These are phyloP conservation scores for Etia nguti DNA, from an alignment of 2,113 vertebrate genomes.

Conservation along the genomic window DNA sequence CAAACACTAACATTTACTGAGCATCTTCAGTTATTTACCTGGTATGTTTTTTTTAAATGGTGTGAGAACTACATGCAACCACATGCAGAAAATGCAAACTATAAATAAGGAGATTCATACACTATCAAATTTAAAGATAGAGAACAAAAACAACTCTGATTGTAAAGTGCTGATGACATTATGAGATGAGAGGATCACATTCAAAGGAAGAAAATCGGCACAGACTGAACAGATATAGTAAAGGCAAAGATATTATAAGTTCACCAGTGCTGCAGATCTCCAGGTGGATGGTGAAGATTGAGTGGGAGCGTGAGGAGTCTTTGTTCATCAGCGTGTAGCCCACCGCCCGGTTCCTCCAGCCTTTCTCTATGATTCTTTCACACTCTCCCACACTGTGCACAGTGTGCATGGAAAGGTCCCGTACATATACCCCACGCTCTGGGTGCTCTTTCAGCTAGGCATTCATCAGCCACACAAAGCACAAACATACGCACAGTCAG, in stretches of 20 bases:
- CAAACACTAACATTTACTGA: not conserved
- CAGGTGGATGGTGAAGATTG: constrained; percentile 84
- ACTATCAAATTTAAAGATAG: not conserved
- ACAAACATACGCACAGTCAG: not conserved
- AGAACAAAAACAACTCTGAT: not conserved
- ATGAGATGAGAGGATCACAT: not conserved
- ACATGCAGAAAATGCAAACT: not conserved
- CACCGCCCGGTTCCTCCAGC: constrained; percentile 83
- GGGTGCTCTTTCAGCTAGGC: constrained; percentile 87
- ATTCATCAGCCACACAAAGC: not conserved
- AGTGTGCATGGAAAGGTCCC: constrained; percentile 82
- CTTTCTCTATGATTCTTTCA: constrained; percentile 79
- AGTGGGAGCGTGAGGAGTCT: constrained; percentile 87
- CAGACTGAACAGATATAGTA: not conserved
- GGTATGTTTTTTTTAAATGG: not conserved
- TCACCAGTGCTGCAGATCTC: constrained; percentile 82
- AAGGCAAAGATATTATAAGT: not conserved
- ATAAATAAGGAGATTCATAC: not conserved
- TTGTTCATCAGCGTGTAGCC: constrained; percentile 87
- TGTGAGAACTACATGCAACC: not conserved
- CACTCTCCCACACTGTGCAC: constrained; percentile 80
- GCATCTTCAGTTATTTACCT: not conserved
- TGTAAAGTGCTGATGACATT: not conserved
- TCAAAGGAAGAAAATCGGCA: not conserved
- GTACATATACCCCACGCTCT: constrained; percentile 78